Base-by-base conservation (phyloP, 1,140 invertebrate species). In the Caenorhabditis latens region DNA sequence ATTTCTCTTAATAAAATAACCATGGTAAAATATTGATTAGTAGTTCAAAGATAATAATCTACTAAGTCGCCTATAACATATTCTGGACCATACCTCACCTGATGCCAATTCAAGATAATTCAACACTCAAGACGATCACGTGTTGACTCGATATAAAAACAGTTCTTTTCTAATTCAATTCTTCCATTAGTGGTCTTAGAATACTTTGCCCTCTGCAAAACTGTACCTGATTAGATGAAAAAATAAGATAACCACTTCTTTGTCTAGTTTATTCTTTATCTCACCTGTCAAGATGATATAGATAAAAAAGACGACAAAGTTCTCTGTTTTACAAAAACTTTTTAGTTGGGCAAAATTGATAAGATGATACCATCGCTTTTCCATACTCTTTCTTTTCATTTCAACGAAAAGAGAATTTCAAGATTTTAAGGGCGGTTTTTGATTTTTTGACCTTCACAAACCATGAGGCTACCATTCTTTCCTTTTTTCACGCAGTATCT, bases 391-490 rank as follows among this genome's bases (percentile, higher is more conserved):
- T 19, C 13, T 11, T 58, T 42, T 46, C 65, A 46, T 71, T 71
- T 71, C 65, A 71, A 71, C 65, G 65, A 71, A 71, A 71, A 14
- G 14, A 19, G 16, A 71, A 43, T 71, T 65, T 71, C 40, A 19
- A 71, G 19, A 71, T 43, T 16, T 43, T 71, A 0, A 46, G 8
- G 24, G 65, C 14, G 65, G 14, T 79, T 48, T 79, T 50, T 79
- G 71, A 50, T 79, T 79, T 53, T 79, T 50, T 50, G 71, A 50
- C 46, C 71, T 79, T 79, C 71, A 79, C 21, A 50, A 79, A 43
- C 71, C 5, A 50, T 24, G 50, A 11, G n/a, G 32, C 46, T 53
- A 24, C 71, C 16, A 14, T 58, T 13, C 0, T 53, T 53, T 58
- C 55, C 9, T n/a, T 5, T 58, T 58, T 58, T 19, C 55, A 19